phyloP scores from a whole-genome alignment of 2,888 invertebrate genomes.

The Tipula vernalis region DNA sequence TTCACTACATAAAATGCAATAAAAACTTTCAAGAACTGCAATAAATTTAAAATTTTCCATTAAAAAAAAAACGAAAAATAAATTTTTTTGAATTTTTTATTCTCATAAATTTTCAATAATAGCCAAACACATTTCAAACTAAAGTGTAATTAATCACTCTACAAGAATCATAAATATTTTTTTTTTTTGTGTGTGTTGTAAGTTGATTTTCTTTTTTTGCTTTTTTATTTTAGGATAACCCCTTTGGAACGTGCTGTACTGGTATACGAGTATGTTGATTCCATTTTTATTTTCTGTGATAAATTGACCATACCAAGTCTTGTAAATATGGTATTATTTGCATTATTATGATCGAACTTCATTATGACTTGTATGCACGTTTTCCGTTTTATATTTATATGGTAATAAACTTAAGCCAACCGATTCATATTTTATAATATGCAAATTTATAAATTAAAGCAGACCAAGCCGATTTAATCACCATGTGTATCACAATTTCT shows the following conservation, averaged over 20 bases:
- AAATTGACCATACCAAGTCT: not conserved
- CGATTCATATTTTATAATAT: not conserved
- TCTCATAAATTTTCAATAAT: slow-evolving; percentile 4
- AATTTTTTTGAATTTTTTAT: not conserved
- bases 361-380: not conserved
- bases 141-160: not conserved
- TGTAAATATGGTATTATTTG: not conserved
- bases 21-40: not conserved
- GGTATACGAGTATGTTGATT: not conserved
- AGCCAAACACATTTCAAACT: not conserved
- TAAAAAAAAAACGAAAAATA: not conserved
- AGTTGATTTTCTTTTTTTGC: not conserved
- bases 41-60: slow-evolving; percentile 4
- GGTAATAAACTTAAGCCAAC: not conserved
- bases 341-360: not conserved
- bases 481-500: not conserved
- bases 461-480: not conserved
- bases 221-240: not conserved
- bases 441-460: not conserved
- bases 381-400: not conserved
- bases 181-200: not conserved
- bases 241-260: not conserved
- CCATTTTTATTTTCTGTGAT: not conserved
- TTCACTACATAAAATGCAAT: not conserved
- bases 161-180: not conserved